phyloP scores from a whole-genome alignment of 2,888 invertebrate genomes.

The Carcina quercana region DNA sequence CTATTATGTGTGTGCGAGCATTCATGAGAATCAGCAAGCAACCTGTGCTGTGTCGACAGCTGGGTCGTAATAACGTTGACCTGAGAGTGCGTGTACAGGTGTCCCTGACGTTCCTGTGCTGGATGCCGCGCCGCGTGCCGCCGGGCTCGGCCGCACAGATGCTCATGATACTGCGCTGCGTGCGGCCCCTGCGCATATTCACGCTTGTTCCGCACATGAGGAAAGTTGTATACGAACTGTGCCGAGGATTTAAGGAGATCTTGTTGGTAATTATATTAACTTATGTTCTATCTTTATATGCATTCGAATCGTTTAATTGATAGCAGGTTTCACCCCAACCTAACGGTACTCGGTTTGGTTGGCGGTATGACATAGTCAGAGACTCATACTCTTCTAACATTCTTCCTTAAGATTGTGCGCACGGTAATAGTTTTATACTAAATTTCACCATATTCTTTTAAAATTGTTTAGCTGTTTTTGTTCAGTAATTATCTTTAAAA shows the following conservation, averaged over 20 bases:
- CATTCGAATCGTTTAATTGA: not conserved
- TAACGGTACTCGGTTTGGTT: no score
- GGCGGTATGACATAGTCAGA: no score
- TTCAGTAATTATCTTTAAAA: no score
- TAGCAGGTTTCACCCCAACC: no score
- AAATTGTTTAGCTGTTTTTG: no score
- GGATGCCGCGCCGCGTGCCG: constrained; percentile 96
- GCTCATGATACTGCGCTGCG: constrained; percentile 96
- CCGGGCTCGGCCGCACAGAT: constrained; percentile 96
- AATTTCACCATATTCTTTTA: no score
- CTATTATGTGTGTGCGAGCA: not conserved
- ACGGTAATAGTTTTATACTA: no score
- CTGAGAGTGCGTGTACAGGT: no score
- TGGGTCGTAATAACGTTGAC: no score
- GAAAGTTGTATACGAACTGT: constrained; percentile 98
- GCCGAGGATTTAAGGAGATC: constrained; percentile 99
- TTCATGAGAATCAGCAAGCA: not conserved
- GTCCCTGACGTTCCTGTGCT: constrained; percentile 94
- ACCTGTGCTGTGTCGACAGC: not conserved
- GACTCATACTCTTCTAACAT: no score
- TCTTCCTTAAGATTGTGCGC: no score
- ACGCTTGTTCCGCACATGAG: constrained; percentile 99
- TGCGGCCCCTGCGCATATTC: constrained; percentile 96
- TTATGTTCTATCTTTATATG: no score
- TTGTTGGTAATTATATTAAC: constrained; percentile 91